phyloP scores from a whole-genome alignment of 64 coral and sea anemone genomes.

The Dendronephthya gigantea region DNA sequence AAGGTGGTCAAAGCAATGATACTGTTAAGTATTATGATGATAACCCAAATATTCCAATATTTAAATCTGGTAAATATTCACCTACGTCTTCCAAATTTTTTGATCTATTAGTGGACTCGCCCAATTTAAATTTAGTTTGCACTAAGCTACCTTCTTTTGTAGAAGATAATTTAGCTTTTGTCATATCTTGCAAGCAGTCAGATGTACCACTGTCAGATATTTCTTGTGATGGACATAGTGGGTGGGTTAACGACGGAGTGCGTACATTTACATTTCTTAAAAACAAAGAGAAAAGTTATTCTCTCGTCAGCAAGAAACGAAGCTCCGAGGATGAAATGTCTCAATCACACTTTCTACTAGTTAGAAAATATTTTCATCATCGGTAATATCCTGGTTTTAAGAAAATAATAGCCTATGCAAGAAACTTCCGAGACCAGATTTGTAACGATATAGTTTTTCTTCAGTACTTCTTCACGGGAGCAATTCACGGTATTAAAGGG shows the following conservation, averaged over 20 bases:
- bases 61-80: neutral
- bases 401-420: constrained; percentile 28
- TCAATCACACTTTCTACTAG: neutral
- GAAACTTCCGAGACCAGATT: constrained; percentile 22
- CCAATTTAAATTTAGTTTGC: neutral
- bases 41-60: neutral
- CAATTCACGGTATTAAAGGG: neutral
- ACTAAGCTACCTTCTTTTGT: neutral
- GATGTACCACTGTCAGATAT: constrained; percentile 15
- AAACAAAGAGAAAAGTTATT: neutral
- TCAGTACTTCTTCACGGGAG: constrained; percentile 34
- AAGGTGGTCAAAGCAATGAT: neutral
- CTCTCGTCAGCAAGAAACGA: neutral
- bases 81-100: neutral
- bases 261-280: constrained; percentile 25
- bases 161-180: constrained; percentile 19
- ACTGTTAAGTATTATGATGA: neutral
- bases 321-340: neutral
- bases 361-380: constrained; percentile 28
- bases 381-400: constrained; percentile 21
- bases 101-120: neutral
- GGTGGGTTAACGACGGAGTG: constrained; percentile 28
- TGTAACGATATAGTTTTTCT: constrained; percentile 29
- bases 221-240: constrained; percentile 30
- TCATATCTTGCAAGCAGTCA: constrained; percentile 1